Evolutionary conservation across 2,888 invertebrate genomes (phyloP).

Genomic region (Calephelis perditalis): DNA sequence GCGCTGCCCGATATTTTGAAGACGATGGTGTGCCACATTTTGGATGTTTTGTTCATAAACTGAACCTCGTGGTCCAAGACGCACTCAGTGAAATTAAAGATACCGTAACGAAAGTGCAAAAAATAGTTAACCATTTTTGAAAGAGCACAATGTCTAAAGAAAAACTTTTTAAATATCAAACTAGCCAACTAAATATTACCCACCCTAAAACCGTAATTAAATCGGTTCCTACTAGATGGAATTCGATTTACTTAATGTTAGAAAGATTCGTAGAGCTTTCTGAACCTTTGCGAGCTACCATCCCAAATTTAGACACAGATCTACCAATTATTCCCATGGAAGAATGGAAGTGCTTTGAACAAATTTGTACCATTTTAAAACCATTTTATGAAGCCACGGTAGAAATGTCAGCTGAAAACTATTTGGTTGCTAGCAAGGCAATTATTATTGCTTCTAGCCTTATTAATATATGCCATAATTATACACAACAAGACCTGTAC

Average conservation of each 20-base stretch:
- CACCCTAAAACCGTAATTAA: conserved; percentile 15
- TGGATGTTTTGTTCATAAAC: conserved; percentile 19
- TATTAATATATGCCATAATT: conserved; percentile 21
- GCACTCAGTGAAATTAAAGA: conserved; percentile 16
- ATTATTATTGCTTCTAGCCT: conserved; percentile 25
- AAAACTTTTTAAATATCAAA: conserved; percentile 17
- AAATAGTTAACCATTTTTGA: conserved; percentile 24
- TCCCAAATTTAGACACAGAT: conserved; percentile 17
- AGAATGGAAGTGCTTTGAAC: conserved; percentile 23
- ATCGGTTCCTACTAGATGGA: conserved; percentile 26
- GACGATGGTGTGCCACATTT: conserved; percentile 15
- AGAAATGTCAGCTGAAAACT: conserved; percentile 20
- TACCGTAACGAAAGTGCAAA: conserved; percentile 17
- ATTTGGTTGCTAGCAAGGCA: conserved; percentile 20
- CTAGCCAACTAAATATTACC: not conserved
- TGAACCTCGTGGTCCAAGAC: conserved; percentile 16
- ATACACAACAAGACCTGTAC: conserved; percentile 16
- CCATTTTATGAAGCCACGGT: conserved; percentile 26
- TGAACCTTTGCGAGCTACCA: conserved; percentile 19
- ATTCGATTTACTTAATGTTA: conserved; percentile 26
- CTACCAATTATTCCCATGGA: conserved; percentile 23
- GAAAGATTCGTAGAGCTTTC: conserved; percentile 23
- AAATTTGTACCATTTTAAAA: conserved; percentile 23
- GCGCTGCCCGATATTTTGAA: not conserved
- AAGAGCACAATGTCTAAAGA: conserved; percentile 17